Evolutionary conservation across 2,113 vertebrate genomes (phyloP).

Genomic region (Hemiscyllium ocellatum): DNA sequence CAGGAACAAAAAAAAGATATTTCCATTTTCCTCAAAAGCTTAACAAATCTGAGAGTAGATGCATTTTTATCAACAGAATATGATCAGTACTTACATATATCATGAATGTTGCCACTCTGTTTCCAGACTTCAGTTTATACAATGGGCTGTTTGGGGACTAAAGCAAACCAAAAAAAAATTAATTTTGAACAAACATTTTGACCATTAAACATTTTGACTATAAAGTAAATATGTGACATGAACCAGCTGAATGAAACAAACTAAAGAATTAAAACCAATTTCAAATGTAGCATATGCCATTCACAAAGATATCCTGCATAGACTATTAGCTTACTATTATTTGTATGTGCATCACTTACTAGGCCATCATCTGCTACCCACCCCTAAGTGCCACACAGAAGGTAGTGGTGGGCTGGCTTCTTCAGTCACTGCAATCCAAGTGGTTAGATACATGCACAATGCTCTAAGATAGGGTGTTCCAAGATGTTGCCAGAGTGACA

Average conservation of each 20-base stretch:
- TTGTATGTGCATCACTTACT: too few relatives aligned
- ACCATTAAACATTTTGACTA: not conserved
- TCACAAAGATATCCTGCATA: not conserved
- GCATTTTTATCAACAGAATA: not conserved
- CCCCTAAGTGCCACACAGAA: too few relatives aligned
- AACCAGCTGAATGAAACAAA: not conserved
- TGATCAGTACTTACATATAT: conserved; percentile 75
- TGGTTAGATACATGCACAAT: too few relatives aligned
- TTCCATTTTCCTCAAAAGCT: not conserved
- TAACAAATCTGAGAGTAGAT: not conserved
- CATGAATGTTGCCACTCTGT: conserved; percentile 86
- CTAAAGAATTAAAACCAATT: not conserved
- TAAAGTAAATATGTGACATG: not conserved
- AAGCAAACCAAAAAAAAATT: conserved; percentile 39
- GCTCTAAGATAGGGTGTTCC: too few relatives aligned
- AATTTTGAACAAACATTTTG: not conserved
- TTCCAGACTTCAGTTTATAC: conserved; percentile 82
- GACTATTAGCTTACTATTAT: not conserved
- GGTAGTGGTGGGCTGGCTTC: too few relatives aligned
- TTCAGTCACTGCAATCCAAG: too few relatives aligned
- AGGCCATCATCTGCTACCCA: too few relatives aligned
- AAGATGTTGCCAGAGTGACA: too few relatives aligned
- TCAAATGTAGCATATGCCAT: not conserved
- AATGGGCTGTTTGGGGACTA: conserved; percentile 81
- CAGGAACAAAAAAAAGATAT: not conserved